A percentile compares a stretch with the other conserved stretches of the same genome.
Conservation (phyloP, 2,888 invertebrate genomes). For the Agrochola macilenta region DNA sequence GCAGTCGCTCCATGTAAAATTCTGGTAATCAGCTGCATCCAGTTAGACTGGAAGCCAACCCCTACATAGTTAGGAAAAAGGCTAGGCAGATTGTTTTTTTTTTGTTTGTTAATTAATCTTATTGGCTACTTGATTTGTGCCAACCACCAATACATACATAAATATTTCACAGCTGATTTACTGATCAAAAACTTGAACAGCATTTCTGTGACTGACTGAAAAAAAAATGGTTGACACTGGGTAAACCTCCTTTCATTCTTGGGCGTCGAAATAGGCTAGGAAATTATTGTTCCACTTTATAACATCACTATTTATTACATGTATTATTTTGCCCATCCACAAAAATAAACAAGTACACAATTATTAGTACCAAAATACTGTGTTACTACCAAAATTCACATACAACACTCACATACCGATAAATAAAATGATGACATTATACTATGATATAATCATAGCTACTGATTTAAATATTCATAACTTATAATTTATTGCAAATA, state of each 20-base stretch:
- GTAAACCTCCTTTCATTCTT: not conserved
- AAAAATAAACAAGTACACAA: not conserved
- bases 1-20: no score
- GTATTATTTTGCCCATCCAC: not conserved
- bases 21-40: no score
- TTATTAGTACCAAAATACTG: not conserved
- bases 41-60: no score
- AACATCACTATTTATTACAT: not conserved
- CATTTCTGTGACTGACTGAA: not conserved
- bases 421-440: not conserved
- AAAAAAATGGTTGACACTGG: not conserved
- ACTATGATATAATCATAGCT: constrained; percentile 20
- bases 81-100: no score
- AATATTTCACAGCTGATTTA: not conserved
- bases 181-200: not conserved
- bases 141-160: no score
- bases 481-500: not conserved
- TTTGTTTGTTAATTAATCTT: not conserved
- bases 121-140: not conserved
- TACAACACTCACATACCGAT: not conserved
- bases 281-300: not conserved
- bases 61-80: no score
- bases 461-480: constrained; percentile 39
- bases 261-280: not conserved
- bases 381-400: not conserved